A percentile compares a stretch with the other conserved stretches of the same genome.
phyloP scores from a whole-genome alignment of 2,888 invertebrate genomes.

The Blastobasis adustella region DNA sequence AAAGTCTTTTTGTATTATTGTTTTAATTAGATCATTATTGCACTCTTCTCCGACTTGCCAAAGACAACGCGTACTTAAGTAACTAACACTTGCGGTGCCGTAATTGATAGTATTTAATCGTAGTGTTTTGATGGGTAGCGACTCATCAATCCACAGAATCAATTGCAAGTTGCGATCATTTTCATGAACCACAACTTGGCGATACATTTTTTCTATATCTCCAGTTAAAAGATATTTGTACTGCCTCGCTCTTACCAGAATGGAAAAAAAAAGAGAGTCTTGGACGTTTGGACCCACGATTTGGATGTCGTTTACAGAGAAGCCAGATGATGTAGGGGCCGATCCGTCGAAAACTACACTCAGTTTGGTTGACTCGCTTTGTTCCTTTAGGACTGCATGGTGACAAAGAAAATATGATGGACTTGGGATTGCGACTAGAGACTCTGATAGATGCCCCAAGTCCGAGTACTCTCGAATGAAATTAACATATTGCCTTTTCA shows the following conservation, averaged over 20 bases:
- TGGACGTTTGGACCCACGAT: constrained; percentile 7
- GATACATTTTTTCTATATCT: not conserved
- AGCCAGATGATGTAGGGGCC: constrained; percentile 2
- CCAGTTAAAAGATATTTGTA: not conserved
- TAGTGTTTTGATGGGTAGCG: not conserved
- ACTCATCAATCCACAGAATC: not conserved
- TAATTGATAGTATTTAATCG: not conserved
- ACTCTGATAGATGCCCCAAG: constrained; percentile 8
- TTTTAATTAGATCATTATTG: not conserved
- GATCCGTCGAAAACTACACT: not conserved
- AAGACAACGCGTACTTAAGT: not conserved
- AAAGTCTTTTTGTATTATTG: not conserved
- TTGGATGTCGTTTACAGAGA: constrained; percentile 8
- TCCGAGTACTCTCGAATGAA: constrained; percentile 10
- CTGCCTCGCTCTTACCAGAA: too few relatives aligned
- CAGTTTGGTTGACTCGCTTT: not conserved
- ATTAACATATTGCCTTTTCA: constrained; percentile 7
- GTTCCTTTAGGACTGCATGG: constrained; percentile 23
- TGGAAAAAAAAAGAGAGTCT: too few relatives aligned
- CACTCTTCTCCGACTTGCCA: not conserved
- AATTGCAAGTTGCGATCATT: not conserved
- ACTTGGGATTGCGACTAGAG: not conserved
- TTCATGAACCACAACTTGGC: not conserved
- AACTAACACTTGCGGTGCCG: not conserved
- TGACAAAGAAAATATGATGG: constrained; percentile 25